Evolutionary conservation across 1,140 invertebrate species (phyloP), one percentile per base, ranked within the genome.

Genomic region (Trypoxylus dichotomus): DNA sequence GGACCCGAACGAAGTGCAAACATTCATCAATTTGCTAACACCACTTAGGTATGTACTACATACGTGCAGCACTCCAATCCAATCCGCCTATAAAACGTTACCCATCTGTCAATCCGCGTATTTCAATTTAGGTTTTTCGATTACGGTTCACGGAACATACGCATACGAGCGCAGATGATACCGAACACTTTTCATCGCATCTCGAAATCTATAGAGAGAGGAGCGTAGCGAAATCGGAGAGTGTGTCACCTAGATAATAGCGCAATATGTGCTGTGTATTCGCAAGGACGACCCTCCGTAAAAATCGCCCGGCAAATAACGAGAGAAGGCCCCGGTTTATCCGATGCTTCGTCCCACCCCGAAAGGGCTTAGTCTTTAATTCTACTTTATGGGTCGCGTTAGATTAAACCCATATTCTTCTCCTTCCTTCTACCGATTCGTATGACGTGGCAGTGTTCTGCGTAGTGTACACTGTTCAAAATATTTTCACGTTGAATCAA

Each of bases 221-320:
- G 43, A 13, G 43, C 47, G 19, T 15, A 6, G 15, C 7, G 47
- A 54, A 54, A 54, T n/a, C 21, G 60, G 60, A 68, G 60, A 68
- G 60, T 68, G 60, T 68, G 60, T 68, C 60, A 68, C 60, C 60
- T 68, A 68, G 60, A 68, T 68, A 68, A 68, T 68, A 68, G 60
- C 60, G 15, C 60, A 27, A 68, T 24, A 24, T 68, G 24, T 29
- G 24, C 47, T 19, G 47, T 5, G 47, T 19, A 54, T 54, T 54
- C n/a, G 47, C 47, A 58, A 25, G 25, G 60, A 63, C 8, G 60
- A 68, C 60, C 60, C 60, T 68, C 60, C 60, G 60, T 68, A 68
- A 68, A 68, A 68, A 27, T 68, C 24, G 27, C 47, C 47, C 47
- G 47, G 15, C 47, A 54, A 54, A 54, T 54, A 54, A 54, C 19